phyloP scores from a whole-genome alignment of 1,140 invertebrate species.

The Lepidurus packardi region DNA sequence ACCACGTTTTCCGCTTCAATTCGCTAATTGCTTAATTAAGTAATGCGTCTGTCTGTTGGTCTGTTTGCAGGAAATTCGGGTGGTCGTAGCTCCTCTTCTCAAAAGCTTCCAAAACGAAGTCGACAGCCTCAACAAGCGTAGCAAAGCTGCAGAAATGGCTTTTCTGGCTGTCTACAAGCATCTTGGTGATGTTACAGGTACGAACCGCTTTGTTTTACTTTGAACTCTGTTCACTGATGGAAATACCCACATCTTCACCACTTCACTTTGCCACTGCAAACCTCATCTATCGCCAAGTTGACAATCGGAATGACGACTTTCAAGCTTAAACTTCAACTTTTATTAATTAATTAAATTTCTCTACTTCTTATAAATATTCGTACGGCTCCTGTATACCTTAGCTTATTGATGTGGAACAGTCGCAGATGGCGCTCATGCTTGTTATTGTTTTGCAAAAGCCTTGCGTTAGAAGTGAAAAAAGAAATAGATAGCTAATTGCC shows the following conservation, averaged over 20 bases:
- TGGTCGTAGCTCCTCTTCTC: slow-evolving; percentile 50
- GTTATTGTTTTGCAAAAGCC: too few relatives aligned
- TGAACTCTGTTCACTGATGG: not conserved
- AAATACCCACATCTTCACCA: not conserved
- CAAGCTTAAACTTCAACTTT: too few relatives aligned
- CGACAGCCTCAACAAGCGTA: slow-evolving; percentile 51
- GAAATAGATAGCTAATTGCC: too few relatives aligned
- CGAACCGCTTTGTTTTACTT: slow-evolving; percentile 29
- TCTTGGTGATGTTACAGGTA: slow-evolving; percentile 52
- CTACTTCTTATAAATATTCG: too few relatives aligned
- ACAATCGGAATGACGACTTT: not conserved
- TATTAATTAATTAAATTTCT: too few relatives aligned
- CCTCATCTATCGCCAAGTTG: not conserved
- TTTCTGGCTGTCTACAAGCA: slow-evolving; percentile 53
- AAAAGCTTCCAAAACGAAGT: slow-evolving; percentile 54
- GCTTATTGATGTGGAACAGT: too few relatives aligned
- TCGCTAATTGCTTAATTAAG: slow-evolving; percentile 15
- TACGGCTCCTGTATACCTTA: too few relatives aligned
- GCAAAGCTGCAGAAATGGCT: slow-evolving; percentile 52
- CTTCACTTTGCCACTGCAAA: not conserved
- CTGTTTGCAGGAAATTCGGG: slow-evolving; percentile 48
- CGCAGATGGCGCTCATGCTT: too few relatives aligned
- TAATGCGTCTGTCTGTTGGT: slow-evolving; percentile 28
- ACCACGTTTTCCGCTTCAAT: not conserved
- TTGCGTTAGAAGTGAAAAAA: too few relatives aligned